Percentiles rank a stretch among this genome's conserved stretches.
These are phyloP conservation scores for Carettochelys insculpta DNA, from an alignment of 2,113 vertebrate species.

Conservation along the genomic window DNA sequence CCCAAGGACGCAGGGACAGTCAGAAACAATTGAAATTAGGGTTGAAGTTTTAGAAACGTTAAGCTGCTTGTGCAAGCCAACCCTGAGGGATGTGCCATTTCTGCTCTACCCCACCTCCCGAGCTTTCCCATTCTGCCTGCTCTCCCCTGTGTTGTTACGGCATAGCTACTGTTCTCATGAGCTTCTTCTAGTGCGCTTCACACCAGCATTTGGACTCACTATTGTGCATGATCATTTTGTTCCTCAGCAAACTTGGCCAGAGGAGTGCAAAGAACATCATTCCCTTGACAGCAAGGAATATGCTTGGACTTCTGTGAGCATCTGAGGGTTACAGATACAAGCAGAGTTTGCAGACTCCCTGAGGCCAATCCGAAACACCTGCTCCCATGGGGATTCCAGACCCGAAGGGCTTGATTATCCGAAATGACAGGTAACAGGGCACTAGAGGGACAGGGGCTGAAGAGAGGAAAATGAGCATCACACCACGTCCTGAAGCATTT, in stretches of 20 bases:
- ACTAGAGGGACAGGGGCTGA: not conserved
- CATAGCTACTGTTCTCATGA: constrained; percentile 40
- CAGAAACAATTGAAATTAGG: not conserved
- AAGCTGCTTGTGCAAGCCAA: not conserved
- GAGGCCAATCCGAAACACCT: not conserved
- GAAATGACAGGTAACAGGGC: constrained; percentile 13
- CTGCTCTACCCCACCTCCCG: not conserved
- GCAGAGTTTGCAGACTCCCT: not conserved
- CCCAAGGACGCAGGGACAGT: not conserved
- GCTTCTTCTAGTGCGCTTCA: constrained; percentile 44
- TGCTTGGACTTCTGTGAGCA: not conserved
- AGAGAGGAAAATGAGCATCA: not conserved
- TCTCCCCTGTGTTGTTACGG: constrained; percentile 32
- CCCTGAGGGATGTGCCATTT: constrained; percentile 14
- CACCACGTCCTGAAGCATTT: not conserved
- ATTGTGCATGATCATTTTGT: constrained; percentile 28
- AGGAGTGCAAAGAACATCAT: not conserved
- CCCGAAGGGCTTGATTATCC: constrained; percentile 2
- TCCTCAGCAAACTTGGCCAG: not conserved
- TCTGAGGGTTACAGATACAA: not conserved
- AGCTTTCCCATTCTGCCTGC: not conserved
- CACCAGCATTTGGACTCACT: not conserved
- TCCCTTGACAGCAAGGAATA: constrained; percentile 24
- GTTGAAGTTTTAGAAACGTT: not conserved
- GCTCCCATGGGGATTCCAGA: not conserved